Conservation (phyloP, 2,888 invertebrate genomes). For the Pseudolycoriella hygida region DNA sequence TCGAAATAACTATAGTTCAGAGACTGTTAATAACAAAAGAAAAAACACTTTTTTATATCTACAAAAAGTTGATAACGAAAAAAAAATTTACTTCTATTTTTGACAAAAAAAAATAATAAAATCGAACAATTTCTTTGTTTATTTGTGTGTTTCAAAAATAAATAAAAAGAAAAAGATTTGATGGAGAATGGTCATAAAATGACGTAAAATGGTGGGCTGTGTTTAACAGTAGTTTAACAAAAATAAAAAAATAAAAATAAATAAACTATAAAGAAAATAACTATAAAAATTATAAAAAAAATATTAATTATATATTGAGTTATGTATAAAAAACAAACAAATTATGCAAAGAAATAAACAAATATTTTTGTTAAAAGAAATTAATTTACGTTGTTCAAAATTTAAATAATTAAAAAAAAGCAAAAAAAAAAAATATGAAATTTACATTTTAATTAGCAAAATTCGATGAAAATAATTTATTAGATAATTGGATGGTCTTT, state of each 20-base stretch:
- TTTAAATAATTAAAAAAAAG: no score
- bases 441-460: not conserved
- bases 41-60: no score
- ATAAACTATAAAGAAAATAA: not conserved
- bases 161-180: not conserved
- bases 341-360: not conserved
- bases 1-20: no score
- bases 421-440: not conserved
- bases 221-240: constrained; percentile 4
- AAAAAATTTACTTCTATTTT: no score
- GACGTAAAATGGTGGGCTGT: constrained; percentile 6
- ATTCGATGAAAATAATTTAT: constrained; percentile 1
- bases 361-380: not conserved
- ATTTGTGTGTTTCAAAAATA: not conserved
- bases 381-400: not conserved
- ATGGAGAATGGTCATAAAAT: constrained; percentile 3
- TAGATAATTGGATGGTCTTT: not conserved
- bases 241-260: not conserved
- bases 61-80: no score
- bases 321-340: not conserved
- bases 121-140: not conserved
- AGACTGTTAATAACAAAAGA: no score
- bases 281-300: constrained; percentile 1
- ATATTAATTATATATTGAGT: not conserved
- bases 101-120: not conserved